Percentiles rank a stretch among this genome's conserved stretches.
These are phyloP conservation scores for Botia almorhae DNA, from an alignment of 2,797 vertebrate genomes.

Conservation along the genomic window DNA sequence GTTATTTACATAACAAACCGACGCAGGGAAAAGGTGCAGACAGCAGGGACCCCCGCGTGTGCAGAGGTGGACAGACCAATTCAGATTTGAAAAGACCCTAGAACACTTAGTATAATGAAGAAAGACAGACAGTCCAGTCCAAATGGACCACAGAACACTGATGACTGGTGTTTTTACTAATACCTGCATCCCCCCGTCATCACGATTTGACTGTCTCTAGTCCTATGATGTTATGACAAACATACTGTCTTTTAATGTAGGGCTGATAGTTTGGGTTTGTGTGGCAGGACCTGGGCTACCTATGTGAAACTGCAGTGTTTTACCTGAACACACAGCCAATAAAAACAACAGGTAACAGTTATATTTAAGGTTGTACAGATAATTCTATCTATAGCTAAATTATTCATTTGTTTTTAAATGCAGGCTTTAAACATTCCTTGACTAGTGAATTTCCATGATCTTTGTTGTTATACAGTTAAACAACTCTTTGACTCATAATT, in stretches of 20 bases:
- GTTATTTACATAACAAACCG: slow-evolving; percentile 90
- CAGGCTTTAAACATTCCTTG: too few species aligned
- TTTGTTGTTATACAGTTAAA: too few species aligned
- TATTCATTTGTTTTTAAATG: too few species aligned
- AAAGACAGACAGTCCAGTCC: slow-evolving; percentile 71
- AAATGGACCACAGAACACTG: slow-evolving; percentile 60
- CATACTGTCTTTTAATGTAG: slow-evolving; percentile 7
- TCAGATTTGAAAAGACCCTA: slow-evolving; percentile 76
- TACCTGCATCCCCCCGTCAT: slow-evolving; percentile 55
- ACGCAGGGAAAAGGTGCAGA: slow-evolving; percentile 61
- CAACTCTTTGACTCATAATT: too few species aligned
- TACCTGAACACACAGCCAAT: too few species aligned
- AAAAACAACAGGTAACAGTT: too few species aligned
- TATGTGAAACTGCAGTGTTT: too few species aligned
- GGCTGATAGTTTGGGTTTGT: slow-evolving; percentile 1
- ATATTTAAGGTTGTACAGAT: too few species aligned
- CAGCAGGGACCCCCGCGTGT: slow-evolving; percentile 61
- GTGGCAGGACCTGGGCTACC: background rate
- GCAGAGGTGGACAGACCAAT: slow-evolving; percentile 80
- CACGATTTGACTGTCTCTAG: background rate
- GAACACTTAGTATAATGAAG: slow-evolving; percentile 80
- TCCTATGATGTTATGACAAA: background rate
- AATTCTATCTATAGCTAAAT: too few species aligned
- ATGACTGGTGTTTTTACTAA: slow-evolving; percentile 60
- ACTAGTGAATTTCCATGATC: too few species aligned